Base-by-base conservation (phyloP, 2,888 invertebrate species). In the Sarcophaga variegata region DNA sequence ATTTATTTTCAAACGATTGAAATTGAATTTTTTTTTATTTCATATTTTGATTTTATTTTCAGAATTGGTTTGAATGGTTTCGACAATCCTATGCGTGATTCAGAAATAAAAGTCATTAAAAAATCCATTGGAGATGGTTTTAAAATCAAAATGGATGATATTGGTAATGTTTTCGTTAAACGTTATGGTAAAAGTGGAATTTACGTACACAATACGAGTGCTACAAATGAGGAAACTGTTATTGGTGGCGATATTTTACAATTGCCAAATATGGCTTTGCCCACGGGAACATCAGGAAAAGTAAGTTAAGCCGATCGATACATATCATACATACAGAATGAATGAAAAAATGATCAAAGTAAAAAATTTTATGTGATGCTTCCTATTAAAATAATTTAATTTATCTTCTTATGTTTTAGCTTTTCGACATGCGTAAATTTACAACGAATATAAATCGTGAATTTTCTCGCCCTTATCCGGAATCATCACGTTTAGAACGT, bases 61-160 rank as follows among this genome's bases (percentile, higher is more conserved):
- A 98, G 98, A 94, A 98, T 99, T 94, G 98, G 99, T 89, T 95
- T 99, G 90, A 98, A 98, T 94, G 98, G 98, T 88, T 99, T 99
- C 92, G 98, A 98, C 91, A 99, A 99, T 94, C 97, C 98, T 86
- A 97, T 98, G 96, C 95, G 99, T 93, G 98, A 99, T 94, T 96
- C 96, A 88, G 97, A 97, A 94, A 98, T 98, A 89, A 97, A 97
- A 92, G 98, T 98, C 93, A 95, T 97, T 77, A 97, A 98, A 94
- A 96, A 97, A 93, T 97, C 98, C 93, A 97, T 99, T 93, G 98
- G 97, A 91, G 97, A 97, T 91, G 96, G 96, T 78, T 95, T 96
- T 79, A 96, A 96, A 93, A 94, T 96, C 85, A 95, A 96, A 93
- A 96, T 96, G 95, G 96, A 96, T 92, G 95, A 96, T 89, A 94